Evolutionary conservation across 2,113 vertebrate genomes (phyloP), one percentile per base, ranked within the genome.

Genomic region (Rhizomys pruinosus): DNA sequence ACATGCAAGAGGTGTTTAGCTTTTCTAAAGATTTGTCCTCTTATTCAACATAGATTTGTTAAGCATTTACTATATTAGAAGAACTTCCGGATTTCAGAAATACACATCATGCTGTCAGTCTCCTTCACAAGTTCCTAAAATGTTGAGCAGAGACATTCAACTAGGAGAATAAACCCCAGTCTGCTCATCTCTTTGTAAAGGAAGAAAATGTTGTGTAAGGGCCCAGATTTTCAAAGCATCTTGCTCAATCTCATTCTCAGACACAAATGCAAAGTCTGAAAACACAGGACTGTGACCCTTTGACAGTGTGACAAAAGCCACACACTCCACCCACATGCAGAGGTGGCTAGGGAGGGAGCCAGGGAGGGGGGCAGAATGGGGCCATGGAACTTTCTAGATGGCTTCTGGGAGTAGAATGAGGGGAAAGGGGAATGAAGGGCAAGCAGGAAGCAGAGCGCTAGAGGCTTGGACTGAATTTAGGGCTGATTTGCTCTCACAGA

Each of bases 401-500:
- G 37, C 64, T 86, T 74, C 74, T 15, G 37, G 9, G 59, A 52
- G 63, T 66, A 32, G 59, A 80, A 74, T 52, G 44, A 72, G 29
- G 74, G 22, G 64, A 68, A 69, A 86, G 47, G 57, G 89, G 84
- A 88, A 68, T 59, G 13, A 55, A 88, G 81, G 66, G 47, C 84
- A 77, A 52, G 91, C 44, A 74, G 10, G 23, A 89, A 76, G 59
- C 64, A 57, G 57, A 22, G 37, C 32, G 44, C 84, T 64, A 85
- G 72, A 92, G 71, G n/a, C 44, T 76, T 61, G 84, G 42, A 69
- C 84, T 88, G 69, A 90, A 52, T 22, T n/a, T 84, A 61, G 34
- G 59, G 73, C 81, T 72, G 88, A 88, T 87, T 72, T 80, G 76
- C 95, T 94, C 73, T 92, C 79, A 27, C 44, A 89, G 66, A 68